Base-by-base conservation (phyloP, 2,113 vertebrate genomes). In the Hyperopisus bebe region DNA sequence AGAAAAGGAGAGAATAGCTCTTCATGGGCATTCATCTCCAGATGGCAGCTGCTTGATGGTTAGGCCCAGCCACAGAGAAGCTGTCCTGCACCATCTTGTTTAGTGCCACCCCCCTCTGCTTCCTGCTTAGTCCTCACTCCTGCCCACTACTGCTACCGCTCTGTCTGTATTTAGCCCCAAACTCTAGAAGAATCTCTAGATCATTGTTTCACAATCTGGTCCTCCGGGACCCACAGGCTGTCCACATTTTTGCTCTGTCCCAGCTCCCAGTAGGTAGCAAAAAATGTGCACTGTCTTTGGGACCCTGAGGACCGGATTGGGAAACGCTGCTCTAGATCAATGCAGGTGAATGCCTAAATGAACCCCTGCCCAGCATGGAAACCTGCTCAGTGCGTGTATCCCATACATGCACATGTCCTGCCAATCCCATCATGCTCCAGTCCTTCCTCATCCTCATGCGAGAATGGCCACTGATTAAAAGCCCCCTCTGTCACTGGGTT, bases 21-120 rank as follows among this genome's bases (percentile, higher is more conserved):
- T 96, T 96, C 95, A 95, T 94, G 96, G 95, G 95, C 95, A 94
- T 92, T 87, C 87, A 92, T 93, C 94, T 92, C 93, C 91, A 5
- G 90, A 89, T 92, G 92, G 95, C 95, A 96, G 95, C 95, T 95
- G 95, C 95, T 95, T 95, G 93, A 94, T 95, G 74, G 94, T 96
- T 95, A 93, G 92, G 95, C 92, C 93, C 93, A 94, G 46, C 82
- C 21, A 84, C 39, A n/a, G 15, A 84, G 82, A 84, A 83, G 31
- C 80, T 39, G 39, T 13, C 82, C 42, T 17, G 39, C 39, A 84
- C 44, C 82, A 84, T 24, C 1, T 24, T 24, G 2, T n/a, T 44
- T n/a, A n/a, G 42, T 24, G 7, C 11, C 42, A 47, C 82, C 82
- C 35, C 31, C 82, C n/a, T 82, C 19, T 21, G 19, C 39, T 24